These are phyloP conservation scores for Bilobella aurantiaca DNA, from an alignment of 1,140 invertebrate species.

Conservation along the genomic window DNA sequence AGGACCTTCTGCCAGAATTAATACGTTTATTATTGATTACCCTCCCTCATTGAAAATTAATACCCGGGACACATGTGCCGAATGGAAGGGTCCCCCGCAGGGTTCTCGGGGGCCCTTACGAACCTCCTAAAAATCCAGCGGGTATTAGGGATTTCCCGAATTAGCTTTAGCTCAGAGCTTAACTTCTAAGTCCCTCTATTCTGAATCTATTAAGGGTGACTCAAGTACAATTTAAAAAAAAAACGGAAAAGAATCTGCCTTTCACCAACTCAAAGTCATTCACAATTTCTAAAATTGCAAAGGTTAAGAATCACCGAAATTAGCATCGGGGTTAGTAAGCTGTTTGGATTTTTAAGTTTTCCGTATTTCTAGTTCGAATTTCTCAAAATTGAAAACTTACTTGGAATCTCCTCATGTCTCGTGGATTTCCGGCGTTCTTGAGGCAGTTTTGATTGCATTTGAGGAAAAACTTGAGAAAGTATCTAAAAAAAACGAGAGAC, in stretches of 20 bases:
- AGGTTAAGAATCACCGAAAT: neutral
- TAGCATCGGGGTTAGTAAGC: neutral
- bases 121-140: too few relatives aligned
- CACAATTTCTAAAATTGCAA: neutral
- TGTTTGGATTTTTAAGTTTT: neutral
- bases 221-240: neutral
- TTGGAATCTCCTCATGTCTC: constrained; percentile 99
- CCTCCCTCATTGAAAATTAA: constrained; percentile 19
- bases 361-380: neutral
- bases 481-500: constrained; percentile 66
- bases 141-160: neutral
- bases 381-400: constrained; percentile 48
- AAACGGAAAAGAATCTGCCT: neutral
- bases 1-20: neutral
- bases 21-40: constrained; percentile 14
- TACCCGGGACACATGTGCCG: constrained; percentile 3
- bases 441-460: constrained; percentile 99
- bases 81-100: neutral
- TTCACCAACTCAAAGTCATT: too few relatives aligned
- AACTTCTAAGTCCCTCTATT: neutral
- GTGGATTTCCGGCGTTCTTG: constrained; percentile 98
- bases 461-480: constrained; percentile 99
- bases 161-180: neutral
- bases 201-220: neutral
- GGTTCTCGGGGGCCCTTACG: neutral